These are phyloP conservation scores for Drosophila littoralis DNA, from an alignment of 1,140 invertebrate genomes.

Conservation along the genomic window DNA sequence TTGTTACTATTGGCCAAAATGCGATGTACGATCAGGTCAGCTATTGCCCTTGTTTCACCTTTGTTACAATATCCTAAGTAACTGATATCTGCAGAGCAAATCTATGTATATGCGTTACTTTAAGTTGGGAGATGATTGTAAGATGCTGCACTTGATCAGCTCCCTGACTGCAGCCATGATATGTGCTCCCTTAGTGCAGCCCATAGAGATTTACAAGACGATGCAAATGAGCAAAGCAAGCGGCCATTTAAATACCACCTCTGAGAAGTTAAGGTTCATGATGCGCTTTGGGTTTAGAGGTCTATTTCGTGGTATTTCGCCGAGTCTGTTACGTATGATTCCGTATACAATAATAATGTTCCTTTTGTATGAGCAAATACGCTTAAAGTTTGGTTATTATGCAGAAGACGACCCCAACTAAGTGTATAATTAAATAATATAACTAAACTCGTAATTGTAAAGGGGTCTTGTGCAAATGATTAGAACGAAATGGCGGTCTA, in stretches of 20 bases:
- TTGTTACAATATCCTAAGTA: background rate
- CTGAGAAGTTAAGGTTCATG: slow-evolving; percentile 12
- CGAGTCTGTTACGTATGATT: slow-evolving; percentile 41
- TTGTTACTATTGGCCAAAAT: slow-evolving; percentile 51
- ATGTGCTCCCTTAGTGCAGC: slow-evolving; percentile 52
- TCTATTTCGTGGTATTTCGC: slow-evolving; percentile 55
- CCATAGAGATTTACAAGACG: slow-evolving; percentile 56
- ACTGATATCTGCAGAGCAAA: slow-evolving; percentile 27
- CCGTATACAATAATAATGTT: slow-evolving; percentile 58
- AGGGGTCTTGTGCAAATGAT: no score
- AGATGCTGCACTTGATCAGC: slow-evolving; percentile 47
- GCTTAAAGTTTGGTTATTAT: slow-evolving; percentile 54
- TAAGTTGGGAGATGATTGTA: slow-evolving; percentile 32
- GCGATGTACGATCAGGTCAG: slow-evolving; percentile 63
- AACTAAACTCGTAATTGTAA: no score
- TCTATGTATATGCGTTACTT: slow-evolving; percentile 13
- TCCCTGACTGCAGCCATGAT: slow-evolving; percentile 42
- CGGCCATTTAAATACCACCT: background rate
- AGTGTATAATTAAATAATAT: no score
- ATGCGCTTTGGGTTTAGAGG: slow-evolving; percentile 47
- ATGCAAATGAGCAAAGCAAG: slow-evolving; percentile 36
- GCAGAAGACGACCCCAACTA: background rate
- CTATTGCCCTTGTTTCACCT: background rate
- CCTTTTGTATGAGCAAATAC: slow-evolving; percentile 56
- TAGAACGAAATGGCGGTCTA: no score